These are phyloP conservation scores for Microtus ochrogaster DNA, from an alignment of 2,113 vertebrate species.

Conservation along the genomic window DNA sequence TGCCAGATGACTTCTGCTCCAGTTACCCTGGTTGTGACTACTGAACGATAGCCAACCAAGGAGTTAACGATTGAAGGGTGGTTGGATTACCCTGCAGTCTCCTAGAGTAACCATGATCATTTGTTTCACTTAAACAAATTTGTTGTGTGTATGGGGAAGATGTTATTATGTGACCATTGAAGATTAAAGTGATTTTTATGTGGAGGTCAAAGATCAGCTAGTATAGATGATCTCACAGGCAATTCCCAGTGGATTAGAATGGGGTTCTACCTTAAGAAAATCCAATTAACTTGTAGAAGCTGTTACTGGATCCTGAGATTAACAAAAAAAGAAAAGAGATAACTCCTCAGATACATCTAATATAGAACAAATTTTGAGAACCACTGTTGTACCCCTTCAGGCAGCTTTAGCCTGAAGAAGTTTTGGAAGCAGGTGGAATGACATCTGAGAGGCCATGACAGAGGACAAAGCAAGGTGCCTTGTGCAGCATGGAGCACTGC, in stretches of 20 bases:
- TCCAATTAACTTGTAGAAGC: neutral
- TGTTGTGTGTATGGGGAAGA: neutral
- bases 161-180: neutral
- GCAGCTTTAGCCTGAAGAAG: neutral
- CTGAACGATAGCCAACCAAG: neutral
- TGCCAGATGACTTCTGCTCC: constrained; percentile 21
- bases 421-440: neutral
- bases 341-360: neutral
- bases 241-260: neutral
- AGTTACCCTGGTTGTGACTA: neutral
- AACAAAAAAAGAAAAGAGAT: neutral
- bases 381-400: neutral
- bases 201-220: neutral
- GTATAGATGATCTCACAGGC: neutral
- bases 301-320: neutral
- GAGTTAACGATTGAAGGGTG: neutral
- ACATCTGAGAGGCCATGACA: neutral
- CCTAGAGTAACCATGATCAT: neutral
- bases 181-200: neutral
- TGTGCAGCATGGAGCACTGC: neutral
- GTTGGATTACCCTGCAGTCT: neutral
- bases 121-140: neutral
- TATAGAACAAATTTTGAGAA: neutral
- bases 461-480: neutral
- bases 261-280: neutral